Evolutionary conservation across 2,797 vertebrate genomes (phyloP), one percentile per base, ranked within the genome.

Genomic region (Harpagifer antarcticus): DNA sequence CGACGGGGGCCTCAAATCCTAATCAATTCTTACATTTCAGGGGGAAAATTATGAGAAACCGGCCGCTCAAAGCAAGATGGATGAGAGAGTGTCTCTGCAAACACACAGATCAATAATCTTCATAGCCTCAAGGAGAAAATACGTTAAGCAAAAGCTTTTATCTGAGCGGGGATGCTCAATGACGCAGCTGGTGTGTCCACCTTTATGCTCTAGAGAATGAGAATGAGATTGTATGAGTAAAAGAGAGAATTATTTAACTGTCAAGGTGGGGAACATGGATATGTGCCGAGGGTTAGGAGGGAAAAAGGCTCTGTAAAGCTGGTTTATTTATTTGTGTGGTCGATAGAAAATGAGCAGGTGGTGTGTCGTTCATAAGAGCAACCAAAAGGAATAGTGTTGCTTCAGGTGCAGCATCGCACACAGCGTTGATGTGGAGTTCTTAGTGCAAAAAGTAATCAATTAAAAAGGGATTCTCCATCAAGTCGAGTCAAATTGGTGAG

Each of bases 21-120:
- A 93, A 95, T 94, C 94, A 94, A 94, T 95, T 92, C 77, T 74
- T 86, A 87, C 91, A 89, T 94, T 94, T 92, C 87, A 92, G 83
- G 86, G 27, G 82, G 78, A 90, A 91, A 91, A 92, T 91, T 87
- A 94, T 93, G 93, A 91, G 89, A 90, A 89, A 90, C 85, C 56
- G 52, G 75, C 66, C 31, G 53, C 87, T 93, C 87, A 89, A 87
- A 94, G 90, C 85, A 93, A 94, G 91, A 94, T 79, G 79, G 92
- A 94, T 92, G 93, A 90, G 83, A 87, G 85, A 71, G 81, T 82
- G 78, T 73, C 71, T 74, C 82, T 62, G 87, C 90, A 89, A 94
- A 93, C 89, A 91, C 83, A 90, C 82, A 66, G 91, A 95, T 95
- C 94, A 86, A 95, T 95, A 94, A 92, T 90, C 93, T 93, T 90